A percentile compares a stretch with the other conserved stretches of the same genome.
Conservation (phyloP, 2,888 invertebrate genomes). For the Parapristionchus giblindavisi region DNA sequence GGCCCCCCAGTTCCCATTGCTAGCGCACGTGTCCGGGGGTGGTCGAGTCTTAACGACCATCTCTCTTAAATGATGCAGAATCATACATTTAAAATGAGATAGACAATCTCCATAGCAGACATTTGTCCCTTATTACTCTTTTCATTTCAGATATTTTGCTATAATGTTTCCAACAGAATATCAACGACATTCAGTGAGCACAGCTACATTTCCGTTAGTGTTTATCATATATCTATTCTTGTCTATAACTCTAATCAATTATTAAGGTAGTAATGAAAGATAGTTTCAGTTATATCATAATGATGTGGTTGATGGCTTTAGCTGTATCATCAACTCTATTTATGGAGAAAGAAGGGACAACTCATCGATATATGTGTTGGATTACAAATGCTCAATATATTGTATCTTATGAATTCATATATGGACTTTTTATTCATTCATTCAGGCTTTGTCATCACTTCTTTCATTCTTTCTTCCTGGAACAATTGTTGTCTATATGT, state of each 20-base stretch:
- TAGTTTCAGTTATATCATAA: constrained; percentile 32
- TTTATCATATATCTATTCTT: constrained; percentile 30
- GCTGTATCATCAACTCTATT: constrained; percentile 55
- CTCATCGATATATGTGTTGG: constrained; percentile 53
- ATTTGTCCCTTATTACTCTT: too few species aligned
- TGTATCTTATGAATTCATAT: constrained; percentile 32
- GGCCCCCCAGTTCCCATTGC: too few species aligned
- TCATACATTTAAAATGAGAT: too few species aligned
- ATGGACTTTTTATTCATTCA: too few species aligned
- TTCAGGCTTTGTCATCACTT: constrained; percentile 54
- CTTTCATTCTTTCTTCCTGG: constrained; percentile 62
- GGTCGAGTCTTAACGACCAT: too few species aligned
- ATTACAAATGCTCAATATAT: constrained; percentile 62
- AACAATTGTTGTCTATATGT: constrained; percentile 56
- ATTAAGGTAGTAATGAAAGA: not conserved
- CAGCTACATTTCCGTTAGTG: constrained; percentile 52
- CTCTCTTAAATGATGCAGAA: too few species aligned
- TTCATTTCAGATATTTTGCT: constrained; percentile 57
- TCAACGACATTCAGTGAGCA: constrained; percentile 58
- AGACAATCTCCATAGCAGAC: too few species aligned
- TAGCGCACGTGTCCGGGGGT: too few species aligned
- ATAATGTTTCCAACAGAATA: constrained; percentile 65
- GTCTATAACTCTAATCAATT: not conserved
- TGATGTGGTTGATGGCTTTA: constrained; percentile 58
- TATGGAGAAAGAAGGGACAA: constrained; percentile 48